Evolutionary conservation across 2,113 vertebrate genomes (phyloP).

Genomic region (Uria aalge): DNA sequence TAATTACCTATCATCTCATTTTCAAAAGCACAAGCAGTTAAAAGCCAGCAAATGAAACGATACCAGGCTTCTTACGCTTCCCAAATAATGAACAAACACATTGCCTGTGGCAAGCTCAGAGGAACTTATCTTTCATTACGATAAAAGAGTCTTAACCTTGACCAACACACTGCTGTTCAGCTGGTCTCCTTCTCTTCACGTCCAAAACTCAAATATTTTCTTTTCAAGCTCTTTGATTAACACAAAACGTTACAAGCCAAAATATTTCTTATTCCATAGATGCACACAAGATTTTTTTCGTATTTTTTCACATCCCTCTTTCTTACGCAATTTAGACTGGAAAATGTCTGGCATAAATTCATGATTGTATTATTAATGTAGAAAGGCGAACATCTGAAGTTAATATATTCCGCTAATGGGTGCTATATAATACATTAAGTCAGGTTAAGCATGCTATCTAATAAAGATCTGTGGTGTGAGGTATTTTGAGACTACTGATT

Average conservation of each 20-base stretch:
- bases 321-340: not conserved
- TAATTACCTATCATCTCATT: slow-evolving; percentile 50
- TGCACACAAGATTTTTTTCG: not conserved
- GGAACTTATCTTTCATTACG: slow-evolving; percentile 16
- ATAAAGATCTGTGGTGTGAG: not conserved
- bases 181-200: not conserved
- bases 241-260: not conserved
- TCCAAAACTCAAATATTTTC: not conserved
- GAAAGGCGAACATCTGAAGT: slow-evolving; percentile 24
- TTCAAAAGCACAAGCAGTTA: slow-evolving; percentile 41
- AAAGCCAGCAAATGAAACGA: slow-evolving; percentile 47
- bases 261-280: not conserved
- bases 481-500: slow-evolving; percentile 15
- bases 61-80: not conserved
- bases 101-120: slow-evolving; percentile 23
- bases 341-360: slow-evolving; percentile 10
- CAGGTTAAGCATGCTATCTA: slow-evolving; percentile 22
- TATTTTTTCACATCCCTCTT: not conserved
- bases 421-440: slow-evolving; percentile 47
- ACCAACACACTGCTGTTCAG: not conserved
- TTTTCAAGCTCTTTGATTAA: not conserved
- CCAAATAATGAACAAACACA: slow-evolving; percentile 49
- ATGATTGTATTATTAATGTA: slow-evolving; percentile 46
- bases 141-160: slow-evolving; percentile 39
- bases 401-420: slow-evolving; percentile 54